phyloP scores from a whole-genome alignment of 2,888 invertebrate species.

The Drosophila sordidula region DNA sequence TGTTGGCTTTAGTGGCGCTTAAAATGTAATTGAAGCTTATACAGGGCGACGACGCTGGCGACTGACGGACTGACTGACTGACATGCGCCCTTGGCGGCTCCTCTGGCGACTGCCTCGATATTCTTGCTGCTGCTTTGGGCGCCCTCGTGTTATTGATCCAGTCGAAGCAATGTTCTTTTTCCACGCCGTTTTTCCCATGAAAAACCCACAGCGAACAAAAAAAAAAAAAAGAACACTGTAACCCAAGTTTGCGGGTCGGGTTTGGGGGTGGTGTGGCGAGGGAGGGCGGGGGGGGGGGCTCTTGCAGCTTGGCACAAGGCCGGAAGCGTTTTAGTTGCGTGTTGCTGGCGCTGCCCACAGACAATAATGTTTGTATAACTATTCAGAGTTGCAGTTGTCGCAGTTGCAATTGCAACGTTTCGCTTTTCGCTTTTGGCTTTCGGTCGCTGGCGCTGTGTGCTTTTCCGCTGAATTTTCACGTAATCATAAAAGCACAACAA shows the following conservation, averaged over 20 bases:
- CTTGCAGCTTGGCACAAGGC: constrained; percentile 29
- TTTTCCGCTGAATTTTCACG: constrained; percentile 29
- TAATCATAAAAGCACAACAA: constrained; percentile 26
- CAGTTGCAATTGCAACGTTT: constrained; percentile 32
- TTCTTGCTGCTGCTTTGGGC: not conserved
- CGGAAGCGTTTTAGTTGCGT: constrained; percentile 61
- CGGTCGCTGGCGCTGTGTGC: not conserved
- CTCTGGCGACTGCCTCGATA: constrained; percentile 28
- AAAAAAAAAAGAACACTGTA: not conserved
- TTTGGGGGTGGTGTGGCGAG: too few species aligned
- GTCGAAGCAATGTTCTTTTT: constrained; percentile 38
- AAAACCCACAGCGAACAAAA: constrained; percentile 23
- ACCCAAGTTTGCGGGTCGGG: not conserved
- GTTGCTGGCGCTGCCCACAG: constrained; percentile 53
- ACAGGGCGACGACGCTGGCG: constrained; percentile 50
- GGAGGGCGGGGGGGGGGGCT: not conserved
- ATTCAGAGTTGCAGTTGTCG: constrained; percentile 3
- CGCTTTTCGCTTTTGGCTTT: constrained; percentile 14
- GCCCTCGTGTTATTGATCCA: constrained; percentile 58
- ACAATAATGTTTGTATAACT: constrained; percentile 64
- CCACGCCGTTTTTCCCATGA: constrained; percentile 44
- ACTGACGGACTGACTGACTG: constrained; percentile 36
- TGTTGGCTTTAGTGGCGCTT: constrained; percentile 57
- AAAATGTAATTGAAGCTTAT: constrained; percentile 65
- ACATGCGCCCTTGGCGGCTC: constrained; percentile 62